Evolutionary conservation across 2,888 invertebrate genomes (phyloP), one percentile per base, ranked within the genome.

Genomic region (Habrosyne pyritoides): DNA sequence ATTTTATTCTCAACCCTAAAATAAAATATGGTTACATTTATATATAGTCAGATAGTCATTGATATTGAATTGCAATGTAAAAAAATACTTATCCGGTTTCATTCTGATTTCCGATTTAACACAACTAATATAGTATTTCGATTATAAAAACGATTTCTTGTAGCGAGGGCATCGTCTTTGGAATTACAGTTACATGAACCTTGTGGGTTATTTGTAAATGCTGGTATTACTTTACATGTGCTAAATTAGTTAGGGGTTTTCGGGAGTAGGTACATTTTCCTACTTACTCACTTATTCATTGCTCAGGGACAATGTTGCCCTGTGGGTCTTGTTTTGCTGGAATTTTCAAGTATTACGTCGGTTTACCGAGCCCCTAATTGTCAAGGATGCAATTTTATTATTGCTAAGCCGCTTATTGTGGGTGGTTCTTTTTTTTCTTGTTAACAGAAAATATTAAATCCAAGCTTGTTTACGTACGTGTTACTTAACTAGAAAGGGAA

Each of bases 221-320:
- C 33, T 33, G 5, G 0, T n/a, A 5, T 8, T 7, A 5, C 42
- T 42, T 42, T 42, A 18, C 42, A 42, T 42, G 42, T 42, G 12
- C 0, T 42, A 3, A 18, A 18, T 42, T 42, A 42, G 42, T 18
- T 18, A 42, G 42, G 8, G 42, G 42, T 42, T 42, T 42, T n/a
- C 24, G 24, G 24, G 24, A 24, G 24, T 24, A 7, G n/a, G 18
- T 18, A 42, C 42, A 42, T 14, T 42, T 42, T 42, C 42, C 18
- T 42, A 18, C 18, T 42, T 42, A 42, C 42, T 42, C 36, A 36
- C 14, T 36, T 42, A 42, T 42, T 42, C 42, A 42, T 42, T 42
- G 42, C 42, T 42, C 18, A 42, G 42, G 42, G 42, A 42, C 42
- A 42, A 42, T 42, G 18, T 42, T 42, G 42, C 42, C 42, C 42